Evolutionary conservation across 2,113 vertebrate genomes (phyloP).

Genomic region (Apeltes quadracus): DNA sequence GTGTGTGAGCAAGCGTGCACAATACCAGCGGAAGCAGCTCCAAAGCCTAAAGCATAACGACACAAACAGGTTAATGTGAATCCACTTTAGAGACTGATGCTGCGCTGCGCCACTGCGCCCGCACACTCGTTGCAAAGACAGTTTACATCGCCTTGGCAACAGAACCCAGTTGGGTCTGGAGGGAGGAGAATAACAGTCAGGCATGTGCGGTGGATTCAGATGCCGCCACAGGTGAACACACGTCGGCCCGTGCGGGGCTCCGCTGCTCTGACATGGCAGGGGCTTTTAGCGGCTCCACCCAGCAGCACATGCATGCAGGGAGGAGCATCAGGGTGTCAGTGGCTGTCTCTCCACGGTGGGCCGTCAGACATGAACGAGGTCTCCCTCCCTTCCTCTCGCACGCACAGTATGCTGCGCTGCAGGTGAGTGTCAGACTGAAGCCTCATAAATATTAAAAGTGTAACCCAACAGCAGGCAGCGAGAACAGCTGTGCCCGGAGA

Average conservation of each 20-base stretch:
- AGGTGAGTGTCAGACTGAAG: conserved; percentile 64
- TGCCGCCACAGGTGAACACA: conserved; percentile 53
- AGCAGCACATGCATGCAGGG: conserved; percentile 34
- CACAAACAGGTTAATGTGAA: not conserved
- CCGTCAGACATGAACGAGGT: conserved; percentile 51
- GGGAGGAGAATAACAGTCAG: conserved; percentile 11
- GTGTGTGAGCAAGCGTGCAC: not conserved
- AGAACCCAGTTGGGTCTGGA: conserved; percentile 34
- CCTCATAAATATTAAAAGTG: conserved; percentile 76
- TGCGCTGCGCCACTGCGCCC: conserved; percentile 19
- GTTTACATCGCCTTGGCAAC: conserved; percentile 57
- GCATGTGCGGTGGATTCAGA: conserved; percentile 26
- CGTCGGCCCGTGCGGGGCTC: conserved; percentile 39
- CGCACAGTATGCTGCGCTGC: conserved; percentile 38
- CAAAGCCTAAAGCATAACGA: not conserved
- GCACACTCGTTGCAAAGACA: conserved; percentile 25
- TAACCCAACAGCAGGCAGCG: conserved; percentile 47
- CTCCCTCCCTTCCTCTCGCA: not conserved
- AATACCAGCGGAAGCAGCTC: not conserved
- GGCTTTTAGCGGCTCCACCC: conserved; percentile 34
- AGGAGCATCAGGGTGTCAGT: conserved; percentile 57
- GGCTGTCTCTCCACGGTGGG: conserved; percentile 43
- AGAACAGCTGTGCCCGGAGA: conserved; percentile 40
- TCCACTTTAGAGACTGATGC: conserved; percentile 15
- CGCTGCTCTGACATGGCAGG: conserved; percentile 33